Conservation (phyloP, 2,888 invertebrate genomes). For the Alloscopus bannaensis region DNA sequence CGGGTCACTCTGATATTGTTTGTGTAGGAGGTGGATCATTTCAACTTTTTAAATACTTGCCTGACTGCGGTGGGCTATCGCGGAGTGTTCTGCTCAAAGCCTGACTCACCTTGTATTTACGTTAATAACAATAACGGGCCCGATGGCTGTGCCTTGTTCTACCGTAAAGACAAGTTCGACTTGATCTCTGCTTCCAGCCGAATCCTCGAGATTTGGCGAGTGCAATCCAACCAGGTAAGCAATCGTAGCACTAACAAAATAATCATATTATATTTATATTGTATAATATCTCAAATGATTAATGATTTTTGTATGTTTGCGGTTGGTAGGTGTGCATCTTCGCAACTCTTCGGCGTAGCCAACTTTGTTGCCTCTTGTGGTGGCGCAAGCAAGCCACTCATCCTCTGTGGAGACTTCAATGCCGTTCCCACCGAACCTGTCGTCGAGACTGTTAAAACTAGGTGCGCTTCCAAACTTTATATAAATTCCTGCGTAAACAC, state of each 20-base stretch:
- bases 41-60: slow-evolving; percentile 81
- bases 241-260: not conserved
- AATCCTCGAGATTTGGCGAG: slow-evolving; percentile 83
- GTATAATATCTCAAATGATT: slow-evolving; percentile 13
- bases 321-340: slow-evolving; percentile 79
- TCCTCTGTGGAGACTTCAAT: slow-evolving; percentile 86
- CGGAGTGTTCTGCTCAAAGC: slow-evolving; percentile 85
- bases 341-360: slow-evolving; percentile 78
- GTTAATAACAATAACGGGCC: slow-evolving; percentile 84
- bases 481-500: slow-evolving; percentile 15
- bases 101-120: slow-evolving; percentile 86
- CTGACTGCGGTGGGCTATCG: slow-evolving; percentile 81
- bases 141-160: slow-evolving; percentile 87
- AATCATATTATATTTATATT: slow-evolving; percentile 6
- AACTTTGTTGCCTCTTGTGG: slow-evolving; percentile 71
- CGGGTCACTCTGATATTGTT: not conserved
- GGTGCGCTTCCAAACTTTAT: slow-evolving; percentile 50
- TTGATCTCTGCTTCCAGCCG: slow-evolving; percentile 79
- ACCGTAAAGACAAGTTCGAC: slow-evolving; percentile 80
- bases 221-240: slow-evolving; percentile 83
- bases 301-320: too few relatives aligned
- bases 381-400: slow-evolving; percentile 78
- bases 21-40: slow-evolving; percentile 85
- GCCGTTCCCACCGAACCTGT: slow-evolving; percentile 85
- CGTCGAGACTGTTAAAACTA: slow-evolving; percentile 79